phyloP scores from a whole-genome alignment of 2,888 invertebrate species.

The Scotopteryx bipunctaria region DNA sequence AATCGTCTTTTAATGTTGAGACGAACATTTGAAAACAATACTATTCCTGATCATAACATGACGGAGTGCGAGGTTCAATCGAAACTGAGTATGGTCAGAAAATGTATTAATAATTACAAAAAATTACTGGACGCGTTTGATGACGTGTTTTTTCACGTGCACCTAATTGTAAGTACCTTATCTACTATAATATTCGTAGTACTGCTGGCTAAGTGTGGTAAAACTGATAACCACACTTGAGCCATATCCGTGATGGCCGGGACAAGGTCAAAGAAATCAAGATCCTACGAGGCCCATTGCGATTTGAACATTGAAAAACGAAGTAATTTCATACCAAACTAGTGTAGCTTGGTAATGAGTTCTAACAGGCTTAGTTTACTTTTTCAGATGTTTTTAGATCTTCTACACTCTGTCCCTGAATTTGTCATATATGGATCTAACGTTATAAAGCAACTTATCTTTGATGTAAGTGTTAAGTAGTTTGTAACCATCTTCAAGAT shows the following conservation, averaged over 20 bases:
- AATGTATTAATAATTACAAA: slow-evolving; percentile 3
- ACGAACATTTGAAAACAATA: not conserved
- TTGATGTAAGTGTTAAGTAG: slow-evolving; percentile 4
- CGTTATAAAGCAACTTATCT: slow-evolving; percentile 1
- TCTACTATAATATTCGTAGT: too few relatives aligned
- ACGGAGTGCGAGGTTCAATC: not conserved
- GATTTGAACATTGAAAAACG: too few relatives aligned
- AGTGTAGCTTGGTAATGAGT: too few relatives aligned
- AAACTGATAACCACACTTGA: too few relatives aligned
- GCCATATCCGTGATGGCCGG: too few relatives aligned
- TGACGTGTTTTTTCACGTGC: not conserved
- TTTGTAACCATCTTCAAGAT: too few relatives aligned
- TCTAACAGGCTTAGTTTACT: not conserved
- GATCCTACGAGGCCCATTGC: not conserved
- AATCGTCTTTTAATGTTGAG: not conserved
- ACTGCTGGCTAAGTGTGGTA: too few relatives aligned
- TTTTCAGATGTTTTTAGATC: slow-evolving; percentile 2
- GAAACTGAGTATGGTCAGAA: not conserved
- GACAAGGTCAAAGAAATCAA: not conserved
- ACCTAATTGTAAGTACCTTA: slow-evolving; percentile 2
- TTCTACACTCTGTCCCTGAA: not conserved
- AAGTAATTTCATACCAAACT: too few relatives aligned
- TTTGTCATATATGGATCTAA: slow-evolving; percentile 1
- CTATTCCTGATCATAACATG: not conserved
- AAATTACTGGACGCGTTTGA: not conserved